Base-by-base conservation (phyloP, 2,888 invertebrate species). In the Catocala nupta region DNA sequence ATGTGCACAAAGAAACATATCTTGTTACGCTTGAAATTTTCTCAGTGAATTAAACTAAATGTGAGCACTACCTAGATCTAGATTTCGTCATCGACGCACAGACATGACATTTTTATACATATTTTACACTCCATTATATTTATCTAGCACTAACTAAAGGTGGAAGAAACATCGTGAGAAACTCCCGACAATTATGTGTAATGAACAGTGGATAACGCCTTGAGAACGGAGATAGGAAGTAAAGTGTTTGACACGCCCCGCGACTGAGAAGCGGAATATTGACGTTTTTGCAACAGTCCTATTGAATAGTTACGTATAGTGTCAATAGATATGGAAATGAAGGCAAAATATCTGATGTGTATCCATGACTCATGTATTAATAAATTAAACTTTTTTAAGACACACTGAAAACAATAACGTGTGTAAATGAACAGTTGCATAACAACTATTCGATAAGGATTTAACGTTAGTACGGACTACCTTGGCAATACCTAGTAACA, bases 171-270 rank as follows among this genome's bases (percentile, higher is more conserved):
- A 42, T 55, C 65, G 66, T 75, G 68, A 63, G 71, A 73, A 71
- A 55, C 49, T 48, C 25, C 25, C 36, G 13, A 12, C 53, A 59
- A 59, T 63, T 61, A 55, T 42, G 33, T 47, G 51, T 47, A 56
- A 56, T 52, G 74, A 85, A 33, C 90, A 34, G 58, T 58, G 44
- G 53, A 65, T 53, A 59, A 64, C 43, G 50, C 59, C 53, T 60
- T 56, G 55, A 54, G 50, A 56, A 63, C 42, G 36, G 54, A 58
- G 53, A 44, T 47, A 63, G 56, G 60, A 60, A 63, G 55, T 56
- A 50, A 57, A 57, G 42, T 16, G 45, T 47, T 56, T 62, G 52
- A 59, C 42, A 59, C 52, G 59, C 34, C 52, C 53, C 45, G 43
- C 44, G 11, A 61, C 47, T 55, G 56, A 56, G 52, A 53, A 65